Evolutionary conservation across 2,797 vertebrate species (phyloP), one percentile per base, ranked within the genome.

Genomic region (Cossypha polioptera): DNA sequence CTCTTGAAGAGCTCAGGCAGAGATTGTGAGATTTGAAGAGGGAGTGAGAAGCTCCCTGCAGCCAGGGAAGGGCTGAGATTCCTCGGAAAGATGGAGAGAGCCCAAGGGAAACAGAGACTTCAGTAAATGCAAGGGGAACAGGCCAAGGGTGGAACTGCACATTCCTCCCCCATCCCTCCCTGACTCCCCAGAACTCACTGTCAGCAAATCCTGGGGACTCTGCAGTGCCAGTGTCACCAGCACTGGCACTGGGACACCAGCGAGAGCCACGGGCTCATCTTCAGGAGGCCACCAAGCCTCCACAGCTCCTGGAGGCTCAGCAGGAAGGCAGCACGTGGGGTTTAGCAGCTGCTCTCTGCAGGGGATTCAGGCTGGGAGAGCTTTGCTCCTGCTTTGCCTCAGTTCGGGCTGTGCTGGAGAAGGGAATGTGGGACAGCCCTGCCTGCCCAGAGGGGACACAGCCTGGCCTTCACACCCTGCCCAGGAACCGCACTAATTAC

Each of bases 201-300:
- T 0, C 1, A 9, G 22, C 68, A 61, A 67, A 31, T 5, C 28
- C 29, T 2, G 48, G 57, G 25, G 26, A 48, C 17, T 17, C 33
- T 21, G 28, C 54, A 71, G 45, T 15, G 74, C 10, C 50, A n/a
- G 6, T 19, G 50, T 42, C 35, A 40, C 24, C 59, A 51, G 58
- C 13, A 2, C n/a, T 10, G 29, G 15, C 28, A 31, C 12, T 36
- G 3, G 33, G 13, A 67, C 15, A 35, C 47, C 0, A 48, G 29
- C 48, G 74, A 62, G 35, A 71, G 35, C 48, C 19, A 51, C 1
- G 1, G 65, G 26, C 4, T 51, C 24, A 38, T 3, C 43, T 55
- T n/a, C 9, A 69, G 66, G 42, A 68, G 25, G 47, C 33, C 61
- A 62, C 47, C 51, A 31, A 66, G 24, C n/a, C 14, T 33, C 35